These are phyloP conservation scores for Craterocephalus amniculus DNA, from an alignment of 2,797 vertebrate species.

Conservation along the genomic window DNA sequence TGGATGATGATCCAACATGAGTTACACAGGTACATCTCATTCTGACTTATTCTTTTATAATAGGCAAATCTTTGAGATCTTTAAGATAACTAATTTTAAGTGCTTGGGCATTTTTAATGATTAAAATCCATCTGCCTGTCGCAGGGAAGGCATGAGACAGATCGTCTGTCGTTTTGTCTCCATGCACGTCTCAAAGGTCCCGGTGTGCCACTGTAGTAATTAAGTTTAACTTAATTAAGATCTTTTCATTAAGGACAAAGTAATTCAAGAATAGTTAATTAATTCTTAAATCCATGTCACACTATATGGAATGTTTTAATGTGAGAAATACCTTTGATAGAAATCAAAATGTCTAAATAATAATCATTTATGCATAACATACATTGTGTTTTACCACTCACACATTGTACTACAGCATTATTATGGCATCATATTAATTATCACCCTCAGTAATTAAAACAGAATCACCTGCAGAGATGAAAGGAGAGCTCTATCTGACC, in stretches of 20 bases:
- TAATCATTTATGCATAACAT: neutral
- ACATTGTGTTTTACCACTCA: neutral
- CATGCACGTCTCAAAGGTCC: conserved; percentile 43
- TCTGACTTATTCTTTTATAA: neutral
- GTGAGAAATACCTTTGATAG: conserved; percentile 8
- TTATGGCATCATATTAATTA: conserved; percentile 17
- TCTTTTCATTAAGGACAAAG: conserved; percentile 38
- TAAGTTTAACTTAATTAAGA: conserved; percentile 63
- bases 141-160: neutral
- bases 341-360: neutral
- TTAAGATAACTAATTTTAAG: neutral
- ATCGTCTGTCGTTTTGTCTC: conserved; percentile 35
- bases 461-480: conserved; percentile 53
- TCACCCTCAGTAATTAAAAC: conserved; percentile 45
- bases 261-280: conserved; percentile 26
- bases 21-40: neutral
- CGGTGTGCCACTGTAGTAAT: conserved; percentile 50
- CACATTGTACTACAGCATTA: neutral
- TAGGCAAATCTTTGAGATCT: neutral
- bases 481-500: conserved; percentile 44
- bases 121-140: neutral
- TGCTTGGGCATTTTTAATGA: neutral
- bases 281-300: conserved; percentile 21
- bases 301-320: conserved; percentile 8
- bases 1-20: neutral